phyloP scores from a whole-genome alignment of 2,797 vertebrate species.

The Triplophysa yarkandensis region DNA sequence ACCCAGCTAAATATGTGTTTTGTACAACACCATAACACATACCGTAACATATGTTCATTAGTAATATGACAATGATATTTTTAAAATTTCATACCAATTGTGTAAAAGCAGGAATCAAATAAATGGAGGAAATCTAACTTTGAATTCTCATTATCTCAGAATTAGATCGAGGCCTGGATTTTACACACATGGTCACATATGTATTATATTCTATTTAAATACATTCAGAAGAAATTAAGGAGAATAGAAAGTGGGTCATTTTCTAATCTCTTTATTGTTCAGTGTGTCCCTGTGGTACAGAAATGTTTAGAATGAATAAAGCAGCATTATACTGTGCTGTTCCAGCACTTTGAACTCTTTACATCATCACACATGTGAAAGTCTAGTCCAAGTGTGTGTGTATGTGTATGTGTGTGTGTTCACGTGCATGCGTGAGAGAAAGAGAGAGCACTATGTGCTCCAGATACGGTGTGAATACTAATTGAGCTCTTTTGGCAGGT shows the following conservation, averaged over 20 bases:
- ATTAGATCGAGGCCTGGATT: no score
- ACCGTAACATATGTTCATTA: no score
- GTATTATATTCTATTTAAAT: neutral
- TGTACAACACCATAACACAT: no score
- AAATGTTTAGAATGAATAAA: conserved; percentile 14
- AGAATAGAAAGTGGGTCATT: neutral
- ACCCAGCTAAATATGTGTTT: no score
- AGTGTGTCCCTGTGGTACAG: conserved; percentile 1
- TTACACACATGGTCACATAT: no score
- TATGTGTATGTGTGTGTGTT: conserved; percentile 37
- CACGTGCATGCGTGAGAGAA: conserved; percentile 32
- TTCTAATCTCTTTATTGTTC: conserved; percentile 10
- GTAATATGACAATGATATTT: no score
- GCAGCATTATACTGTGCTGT: conserved; percentile 18
- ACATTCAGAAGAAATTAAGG: neutral
- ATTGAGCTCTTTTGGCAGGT: conserved; percentile 60
- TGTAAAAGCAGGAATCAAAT: no score
- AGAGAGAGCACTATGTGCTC: conserved; percentile 26
- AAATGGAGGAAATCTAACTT: no score
- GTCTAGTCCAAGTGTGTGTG: conserved; percentile 25
- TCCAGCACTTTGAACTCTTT: conserved; percentile 31
- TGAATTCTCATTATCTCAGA: no score
- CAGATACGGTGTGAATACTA: conserved; percentile 61
- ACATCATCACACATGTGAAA: conserved; percentile 40
- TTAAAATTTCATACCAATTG: no score